These are phyloP conservation scores for Cottus gobio DNA, from an alignment of 2,113 vertebrate species.

Conservation along the genomic window DNA sequence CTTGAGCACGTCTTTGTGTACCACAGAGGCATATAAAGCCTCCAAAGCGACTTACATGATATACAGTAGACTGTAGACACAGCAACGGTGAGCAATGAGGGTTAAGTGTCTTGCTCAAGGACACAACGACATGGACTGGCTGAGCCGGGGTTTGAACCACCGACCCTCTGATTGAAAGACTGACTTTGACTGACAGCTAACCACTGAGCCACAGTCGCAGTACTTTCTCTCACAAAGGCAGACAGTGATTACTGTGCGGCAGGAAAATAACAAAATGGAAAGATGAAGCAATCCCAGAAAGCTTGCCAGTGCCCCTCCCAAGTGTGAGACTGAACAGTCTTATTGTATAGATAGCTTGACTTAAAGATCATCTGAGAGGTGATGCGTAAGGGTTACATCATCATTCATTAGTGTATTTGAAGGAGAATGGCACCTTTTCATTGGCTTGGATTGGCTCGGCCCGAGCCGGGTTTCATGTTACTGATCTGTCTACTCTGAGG, in stretches of 20 bases:
- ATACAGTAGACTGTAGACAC: no score
- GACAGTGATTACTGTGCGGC: constrained; percentile 34
- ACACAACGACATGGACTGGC: no score
- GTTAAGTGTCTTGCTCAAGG: no score
- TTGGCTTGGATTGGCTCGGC: constrained; percentile 36
- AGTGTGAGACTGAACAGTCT: constrained; percentile 35
- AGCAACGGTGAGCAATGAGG: no score
- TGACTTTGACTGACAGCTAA: no score
- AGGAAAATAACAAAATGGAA: constrained; percentile 49
- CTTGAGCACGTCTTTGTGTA: constrained; percentile 55
- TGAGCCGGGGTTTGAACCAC: no score
- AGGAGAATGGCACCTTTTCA: constrained; percentile 9
- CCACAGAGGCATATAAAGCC: constrained; percentile 51
- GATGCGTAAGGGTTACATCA: constrained; percentile 51
- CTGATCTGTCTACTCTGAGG: constrained; percentile 8
- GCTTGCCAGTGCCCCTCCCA: constrained; percentile 23
- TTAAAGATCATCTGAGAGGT: constrained; percentile 47
- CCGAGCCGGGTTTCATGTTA: constrained; percentile 20
- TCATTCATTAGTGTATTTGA: constrained; percentile 46
- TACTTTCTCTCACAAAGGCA: constrained; percentile 54
- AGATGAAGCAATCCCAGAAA: constrained; percentile 52
- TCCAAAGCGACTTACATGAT: no score
- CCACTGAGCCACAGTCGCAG: no score
- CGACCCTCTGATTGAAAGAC: no score
- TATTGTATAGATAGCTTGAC: constrained; percentile 57